Evolutionary conservation across 2,113 vertebrate species (phyloP), one percentile per base, ranked within the genome.

Genomic region (Apeltes quadracus): DNA sequence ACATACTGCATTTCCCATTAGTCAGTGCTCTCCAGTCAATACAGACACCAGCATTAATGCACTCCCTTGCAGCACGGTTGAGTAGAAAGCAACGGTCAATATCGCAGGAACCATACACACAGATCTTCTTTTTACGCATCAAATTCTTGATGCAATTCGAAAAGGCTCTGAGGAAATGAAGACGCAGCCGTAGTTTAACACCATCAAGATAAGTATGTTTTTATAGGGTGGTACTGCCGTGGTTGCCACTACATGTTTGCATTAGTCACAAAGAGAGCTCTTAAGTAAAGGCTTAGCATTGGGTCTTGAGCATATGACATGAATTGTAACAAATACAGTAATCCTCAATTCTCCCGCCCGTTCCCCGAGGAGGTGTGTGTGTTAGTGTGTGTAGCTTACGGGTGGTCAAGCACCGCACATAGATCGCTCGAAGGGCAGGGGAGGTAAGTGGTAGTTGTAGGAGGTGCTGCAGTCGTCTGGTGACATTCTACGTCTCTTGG

Each of bases 11-110:
- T 6, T 15, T 61, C 69, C 92, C 90, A 27, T 80, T 75, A 0
- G 90, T 90, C 12, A 91, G 76, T 3, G 5, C 7, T 82, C 87
- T 90, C 92, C 93, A 94, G 20, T 90, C 72, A 11, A 93, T 68
- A 72, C 91, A 93, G 46, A 88, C 3, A 50, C 86, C 83, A 12
- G 1, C 9, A 3, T 7, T 46, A 10, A 71, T 85, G 69, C 93
- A 94, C 16, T 88, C 84, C 3, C 75, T 64, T 7, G 90, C 90
- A 43, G 91, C 84, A 53, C 83, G 79, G 8, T 81, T 86, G 16
- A 94, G 61, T 32, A 85, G 29, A 5, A 86, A 82, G 62, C 93
- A 94, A 1, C 76, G 32, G 6, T 15, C 15, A 2, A 1, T 75
- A 0, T 22, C 16, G 23, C 78, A 81, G 0, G 72, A 55, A 44